These are phyloP conservation scores for Mythimna loreyi DNA, from an alignment of 2,888 invertebrate genomes.

Conservation along the genomic window DNA sequence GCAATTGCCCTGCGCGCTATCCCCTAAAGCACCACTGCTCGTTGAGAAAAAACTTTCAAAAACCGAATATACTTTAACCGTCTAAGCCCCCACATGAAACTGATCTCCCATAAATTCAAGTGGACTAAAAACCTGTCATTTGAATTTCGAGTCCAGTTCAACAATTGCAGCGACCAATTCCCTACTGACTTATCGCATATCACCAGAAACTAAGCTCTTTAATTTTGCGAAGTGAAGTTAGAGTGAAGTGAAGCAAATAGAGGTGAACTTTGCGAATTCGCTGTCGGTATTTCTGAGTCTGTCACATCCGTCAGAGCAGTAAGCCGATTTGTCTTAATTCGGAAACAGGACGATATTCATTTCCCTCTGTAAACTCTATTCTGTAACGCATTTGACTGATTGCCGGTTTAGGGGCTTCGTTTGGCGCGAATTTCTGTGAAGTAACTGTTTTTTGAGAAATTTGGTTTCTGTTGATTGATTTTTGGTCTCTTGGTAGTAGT, in stretches of 20 bases:
- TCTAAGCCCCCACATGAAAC: constrained; percentile 6
- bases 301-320: constrained; percentile 66
- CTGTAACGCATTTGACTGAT: constrained; percentile 71
- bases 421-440: constrained; percentile 24
- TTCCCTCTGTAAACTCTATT: constrained; percentile 73
- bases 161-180: constrained; percentile 48
- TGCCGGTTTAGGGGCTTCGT: constrained; percentile 60
- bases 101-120: constrained; percentile 2
- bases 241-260: constrained; percentile 44
- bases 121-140: constrained; percentile 3
- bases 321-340: constrained; percentile 78
- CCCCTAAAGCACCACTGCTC: too few relatives aligned
- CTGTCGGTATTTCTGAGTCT: constrained; percentile 55
- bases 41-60: neutral
- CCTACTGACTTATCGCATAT: constrained; percentile 47
- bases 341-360: constrained; percentile 74
- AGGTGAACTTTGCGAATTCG: constrained; percentile 57
- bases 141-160: constrained; percentile 17
- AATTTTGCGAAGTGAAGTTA: constrained; percentile 56
- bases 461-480: constrained; percentile 36
- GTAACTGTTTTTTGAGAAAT: constrained; percentile 55
- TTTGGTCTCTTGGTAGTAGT: constrained; percentile 11
- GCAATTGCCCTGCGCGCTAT: too few relatives aligned
- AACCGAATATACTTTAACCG: neutral
- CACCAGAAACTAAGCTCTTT: constrained; percentile 47